Evolutionary conservation across 2,113 vertebrate genomes (phyloP).

Genomic region (Electrona antarctica): DNA sequence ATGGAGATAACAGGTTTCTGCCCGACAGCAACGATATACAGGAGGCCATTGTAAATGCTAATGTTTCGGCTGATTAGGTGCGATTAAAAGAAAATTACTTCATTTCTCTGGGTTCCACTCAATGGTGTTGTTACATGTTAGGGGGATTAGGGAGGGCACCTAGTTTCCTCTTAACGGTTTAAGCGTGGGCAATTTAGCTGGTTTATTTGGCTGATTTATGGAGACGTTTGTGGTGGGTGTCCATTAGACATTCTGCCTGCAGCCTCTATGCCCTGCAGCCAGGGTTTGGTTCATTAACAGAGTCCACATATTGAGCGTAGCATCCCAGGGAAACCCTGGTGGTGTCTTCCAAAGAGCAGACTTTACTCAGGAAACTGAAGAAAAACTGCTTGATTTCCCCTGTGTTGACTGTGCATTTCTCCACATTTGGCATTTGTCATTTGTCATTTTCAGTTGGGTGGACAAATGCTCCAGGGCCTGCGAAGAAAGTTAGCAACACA

Average conservation of each 20-base stretch:
- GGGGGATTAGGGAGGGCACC: background rate
- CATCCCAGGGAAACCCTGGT: conserved; percentile 16
- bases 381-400: conserved; percentile 4
- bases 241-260: conserved; percentile 31
- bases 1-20: too few relatives aligned
- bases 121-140: background rate
- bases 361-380: background rate
- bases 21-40: too few relatives aligned
- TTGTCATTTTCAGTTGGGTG: background rate
- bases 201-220: conserved; percentile 34
- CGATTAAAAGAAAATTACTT: background rate
- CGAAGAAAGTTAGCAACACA: background rate
- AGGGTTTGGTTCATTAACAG: conserved; percentile 33
- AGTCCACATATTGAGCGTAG: conserved; percentile 8
- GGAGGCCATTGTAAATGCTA: background rate
- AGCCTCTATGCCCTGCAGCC: conserved; percentile 41
- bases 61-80: background rate
- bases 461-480: background rate
- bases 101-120: background rate
- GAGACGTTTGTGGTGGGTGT: conserved; percentile 20
- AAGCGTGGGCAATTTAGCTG: conserved; percentile 1
- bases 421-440: background rate
- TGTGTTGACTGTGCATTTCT: background rate
- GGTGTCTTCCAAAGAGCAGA: background rate
- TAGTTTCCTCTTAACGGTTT: background rate